Base-by-base conservation (phyloP, 1,140 invertebrate genomes). In the Drosophila dunni region DNA sequence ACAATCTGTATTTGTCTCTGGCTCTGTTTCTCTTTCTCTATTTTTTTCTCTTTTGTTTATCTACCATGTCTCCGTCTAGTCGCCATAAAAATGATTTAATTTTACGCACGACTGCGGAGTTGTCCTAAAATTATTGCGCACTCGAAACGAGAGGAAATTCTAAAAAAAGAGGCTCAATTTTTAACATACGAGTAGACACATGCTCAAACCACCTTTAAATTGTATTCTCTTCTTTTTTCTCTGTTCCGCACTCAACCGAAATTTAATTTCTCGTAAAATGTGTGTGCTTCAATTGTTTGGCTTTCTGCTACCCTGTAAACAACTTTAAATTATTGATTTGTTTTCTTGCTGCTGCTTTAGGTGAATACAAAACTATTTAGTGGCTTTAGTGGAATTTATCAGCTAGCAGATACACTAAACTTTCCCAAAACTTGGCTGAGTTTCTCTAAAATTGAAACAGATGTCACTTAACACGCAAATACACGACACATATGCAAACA, bases 81-180 rank as follows among this genome's bases (percentile, higher is more conserved):
- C 67, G 68, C 79, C 65, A 83, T 86, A 88, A 86, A 86, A 86
- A 88, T 86, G 83, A 86, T 86, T 86, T 86, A 88, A 88, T 88
- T 86, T 88, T 68, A 73, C 79, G 76, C 79, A 82, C 73, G 75
- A 70, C 71, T 81, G 75, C 71, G 54, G 45, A 72, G 62, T 75
- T 64, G 60, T 58, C 72, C 72, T 34, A 70, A 75, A 75, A 71
- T 70, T 71, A 75, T 75, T 75, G 72, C 66, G 17, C 58, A 40
- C 44, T 40, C 51, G 45, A 4, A 58, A 58, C 51, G 57, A 70
- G 45, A 60, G 45, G 60, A 67, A 29, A 75, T 54, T 4, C 29
- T 2, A 36, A 44, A 50, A 42, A 17, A 29, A 29, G 20, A 42
- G 29, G 9, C 17, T 33, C 38, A 34, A 15, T 72, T 71, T 62